Evolutionary conservation across 1,140 invertebrate species (phyloP), one percentile per base, ranked within the genome.

Genomic region (Microplitis demolitor): DNA sequence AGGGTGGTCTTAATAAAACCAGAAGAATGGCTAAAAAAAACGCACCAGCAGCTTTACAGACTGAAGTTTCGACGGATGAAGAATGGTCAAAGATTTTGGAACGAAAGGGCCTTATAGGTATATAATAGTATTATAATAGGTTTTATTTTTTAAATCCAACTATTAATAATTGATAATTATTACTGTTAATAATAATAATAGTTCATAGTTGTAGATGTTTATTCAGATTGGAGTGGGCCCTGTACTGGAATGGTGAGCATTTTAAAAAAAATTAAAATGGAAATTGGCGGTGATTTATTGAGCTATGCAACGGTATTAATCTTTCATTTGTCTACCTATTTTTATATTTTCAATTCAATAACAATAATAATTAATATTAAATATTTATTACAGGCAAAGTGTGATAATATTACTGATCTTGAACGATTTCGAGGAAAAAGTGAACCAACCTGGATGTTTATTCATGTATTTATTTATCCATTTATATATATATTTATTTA

Each of bases 211-310:
- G 89, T 96, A 24, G 96, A 98, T 83, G 90, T 97, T 34, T 97
- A 95, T 85, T 93, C 95, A n/a, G 94, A 96, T 73, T 97, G 96
- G 96, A 95, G 94, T 81, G 96, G 96, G 5, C 95, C 96, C 0
- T 97, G 96, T 79, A 86, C 91, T 69, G 95, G 93, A 34, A 95
- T 97, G 93, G 89, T 95, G 33, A 93, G 93, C 73, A 95, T 92
- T 82, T 89, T 98, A 72, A 95, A 95, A 77, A 95, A 96, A 85
- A 88, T 97, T 54, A 97, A 97, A 84, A 91, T 97, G 82, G 96
- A 97, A 87, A 82, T 95, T 3, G 94, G 94, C 9, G 95, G 95
- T 66, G 94, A 96, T 79, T 90, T 92, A 73, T 85, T 97, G 31
- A 92, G 92, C 76, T 90, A 96, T 73, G 94, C 93, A 8, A 90